phyloP scores from a whole-genome alignment of 2,797 vertebrate genomes.

The Paguma larvata region DNA sequence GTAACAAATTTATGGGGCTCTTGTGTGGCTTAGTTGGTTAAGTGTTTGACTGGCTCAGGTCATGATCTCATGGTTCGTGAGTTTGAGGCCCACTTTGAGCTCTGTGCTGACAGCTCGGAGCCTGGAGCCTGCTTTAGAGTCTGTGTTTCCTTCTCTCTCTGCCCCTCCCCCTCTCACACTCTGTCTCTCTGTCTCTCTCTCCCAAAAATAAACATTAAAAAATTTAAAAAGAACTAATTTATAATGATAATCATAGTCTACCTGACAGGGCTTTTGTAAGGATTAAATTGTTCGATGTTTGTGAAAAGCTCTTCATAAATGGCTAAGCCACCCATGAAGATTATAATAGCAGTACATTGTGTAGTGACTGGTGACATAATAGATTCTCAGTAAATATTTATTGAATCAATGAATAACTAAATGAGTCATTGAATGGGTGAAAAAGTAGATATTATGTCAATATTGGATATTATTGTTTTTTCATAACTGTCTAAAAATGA shows the following conservation, averaged over 20 bases:
- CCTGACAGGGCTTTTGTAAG: background rate
- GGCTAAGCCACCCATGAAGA: background rate
- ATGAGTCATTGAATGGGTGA: background rate
- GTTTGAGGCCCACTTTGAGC: no score
- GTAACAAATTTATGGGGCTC: background rate
- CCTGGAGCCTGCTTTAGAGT: no score
- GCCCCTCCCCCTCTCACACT: no score
- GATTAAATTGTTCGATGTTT: background rate
- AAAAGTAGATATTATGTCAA: background rate
- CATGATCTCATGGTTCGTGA: no score
- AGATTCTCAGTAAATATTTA: background rate
- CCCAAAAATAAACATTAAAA: no score
- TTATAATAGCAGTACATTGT: background rate
- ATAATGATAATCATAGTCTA: background rate
- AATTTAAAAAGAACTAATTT: background rate
- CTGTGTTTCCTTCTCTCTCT: no score
- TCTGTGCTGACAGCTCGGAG: no score
- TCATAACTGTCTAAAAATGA: background rate
- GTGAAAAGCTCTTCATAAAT: background rate
- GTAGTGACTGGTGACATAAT: background rate
- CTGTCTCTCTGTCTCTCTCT: no score
- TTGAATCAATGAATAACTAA: background rate
- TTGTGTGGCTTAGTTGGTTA: no score
- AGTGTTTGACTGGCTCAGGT: no score
- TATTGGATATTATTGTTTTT: background rate